Percentiles rank a stretch among this genome's conserved stretches.
phyloP scores from a whole-genome alignment of 2,888 invertebrate genomes.

The Loripinus fragilis region DNA sequence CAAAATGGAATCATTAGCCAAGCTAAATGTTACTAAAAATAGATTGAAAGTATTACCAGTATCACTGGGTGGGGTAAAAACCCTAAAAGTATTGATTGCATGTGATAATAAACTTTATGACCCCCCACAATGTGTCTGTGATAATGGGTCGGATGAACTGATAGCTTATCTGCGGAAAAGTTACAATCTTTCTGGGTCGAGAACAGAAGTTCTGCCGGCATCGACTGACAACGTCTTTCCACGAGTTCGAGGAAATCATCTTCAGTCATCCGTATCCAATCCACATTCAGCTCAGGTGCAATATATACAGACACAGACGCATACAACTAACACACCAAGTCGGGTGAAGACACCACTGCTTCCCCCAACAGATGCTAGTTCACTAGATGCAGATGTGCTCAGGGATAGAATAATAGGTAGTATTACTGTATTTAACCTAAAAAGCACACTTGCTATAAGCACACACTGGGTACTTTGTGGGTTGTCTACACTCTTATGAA shows the following conservation, averaged over 20 bases:
- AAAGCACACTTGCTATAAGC: too few species aligned
- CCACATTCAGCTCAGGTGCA: conserved; percentile 81
- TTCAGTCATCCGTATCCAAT: conserved; percentile 79
- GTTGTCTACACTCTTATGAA: too few species aligned
- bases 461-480: too few species aligned
- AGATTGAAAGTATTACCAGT: conserved; percentile 78
- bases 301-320: conserved; percentile 82
- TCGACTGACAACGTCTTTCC: conserved; percentile 77
- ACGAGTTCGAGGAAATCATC: conserved; percentile 80
- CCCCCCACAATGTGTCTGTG: conserved; percentile 80
- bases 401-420: conserved; percentile 82
- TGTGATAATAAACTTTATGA: conserved; percentile 75
- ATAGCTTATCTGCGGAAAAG: conserved; percentile 75
- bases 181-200: conserved; percentile 53
- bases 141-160: conserved; percentile 78
- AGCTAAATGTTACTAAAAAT: conserved; percentile 80
- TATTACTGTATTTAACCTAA: too few species aligned
- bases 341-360: conserved; percentile 82
- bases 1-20: conserved; percentile 77
- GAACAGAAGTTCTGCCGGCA: conserved; percentile 41
- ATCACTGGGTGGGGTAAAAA: conserved; percentile 75
- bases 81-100: conserved; percentile 77
- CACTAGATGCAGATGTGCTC: conserved; percentile 76
- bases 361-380: conserved; percentile 79
- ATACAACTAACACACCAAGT: conserved; percentile 81